Evolutionary conservation across 1,140 invertebrate genomes (phyloP), one percentile per base, ranked within the genome.

Genomic region (Solen grandis): DNA sequence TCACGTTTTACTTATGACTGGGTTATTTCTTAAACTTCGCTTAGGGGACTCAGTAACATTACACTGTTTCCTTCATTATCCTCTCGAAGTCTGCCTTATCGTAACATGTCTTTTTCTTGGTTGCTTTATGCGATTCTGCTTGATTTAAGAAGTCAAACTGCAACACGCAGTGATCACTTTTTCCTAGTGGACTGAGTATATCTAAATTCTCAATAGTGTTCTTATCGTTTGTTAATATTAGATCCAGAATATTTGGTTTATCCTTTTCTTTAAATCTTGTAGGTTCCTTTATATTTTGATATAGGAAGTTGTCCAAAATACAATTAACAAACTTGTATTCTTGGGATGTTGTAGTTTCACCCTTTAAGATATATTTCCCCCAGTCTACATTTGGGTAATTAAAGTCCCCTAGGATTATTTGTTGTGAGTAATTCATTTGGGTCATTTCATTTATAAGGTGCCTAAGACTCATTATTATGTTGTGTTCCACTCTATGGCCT

Each of bases 141-240:
- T 62, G 36, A 29, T 41, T 63, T 5, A 50, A 14, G 52, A 54
- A 70, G 8, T 69, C 14, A 22, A 82, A 75, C 2, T 19, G 22
- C 33, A 82, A 31, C 4, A 57, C n/a, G 19, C 27, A 16, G 55
- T 82, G 80, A 41, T 82, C 63, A 63, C 80, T 82, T 19, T 69
- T 69, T 3, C 72, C 63, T 19, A 75, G 5, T 5, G 41, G 59
- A 8, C 22, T 29, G 14, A 19, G 27, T 33, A 65, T 35, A 29
- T 50, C 16, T 1, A 81, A 22, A 13, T 50, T 27, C 22, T 57
- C 55, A 31, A 81, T 59, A 60, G 75, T 81, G 22, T 72, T 38
- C 46, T 68, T 63, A 36, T 75, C 70, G 25, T 81, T 81, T 0
- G 70, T 81, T 19, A 68, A 79, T 1, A 81, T 52, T 0, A 81